Conservation (phyloP, 2,888 invertebrate genomes). For the Dasypolia templi region DNA sequence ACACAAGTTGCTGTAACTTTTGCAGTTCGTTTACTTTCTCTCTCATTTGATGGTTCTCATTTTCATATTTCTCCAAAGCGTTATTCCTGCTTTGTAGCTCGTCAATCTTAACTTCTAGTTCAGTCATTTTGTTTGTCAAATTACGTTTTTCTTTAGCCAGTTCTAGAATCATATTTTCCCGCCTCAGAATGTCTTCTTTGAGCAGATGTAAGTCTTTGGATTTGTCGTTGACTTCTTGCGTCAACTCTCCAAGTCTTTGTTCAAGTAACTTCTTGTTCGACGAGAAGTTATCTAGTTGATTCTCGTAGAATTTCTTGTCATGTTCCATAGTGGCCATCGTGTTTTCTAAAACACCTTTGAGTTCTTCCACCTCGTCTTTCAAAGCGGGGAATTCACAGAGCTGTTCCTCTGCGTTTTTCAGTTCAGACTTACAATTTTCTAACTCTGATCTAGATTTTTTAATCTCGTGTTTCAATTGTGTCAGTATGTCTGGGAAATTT, state of each 20-base stretch:
- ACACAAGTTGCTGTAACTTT: constrained; percentile 88
- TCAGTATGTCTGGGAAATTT: constrained; percentile 85
- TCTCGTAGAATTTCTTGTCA: constrained; percentile 90
- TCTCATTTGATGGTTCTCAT: constrained; percentile 86
- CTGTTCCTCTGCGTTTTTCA: constrained; percentile 89
- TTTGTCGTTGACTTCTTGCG: constrained; percentile 89
- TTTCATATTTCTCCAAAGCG: constrained; percentile 80
- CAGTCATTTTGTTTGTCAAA: constrained; percentile 85
- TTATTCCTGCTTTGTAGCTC: constrained; percentile 86
- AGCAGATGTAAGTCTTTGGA: constrained; percentile 88
- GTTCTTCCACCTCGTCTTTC: constrained; percentile 87
- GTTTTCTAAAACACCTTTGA: constrained; percentile 86
- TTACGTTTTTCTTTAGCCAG: constrained; percentile 90
- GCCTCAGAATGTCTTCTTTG: constrained; percentile 89
- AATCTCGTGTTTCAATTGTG: constrained; percentile 88
- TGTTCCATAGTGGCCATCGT: constrained; percentile 88
- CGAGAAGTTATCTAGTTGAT: constrained; percentile 88
- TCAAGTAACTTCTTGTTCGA: constrained; percentile 89
- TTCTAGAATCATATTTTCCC: constrained; percentile 90
- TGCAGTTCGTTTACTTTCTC: constrained; percentile 87
- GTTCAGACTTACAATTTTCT: constrained; percentile 88
- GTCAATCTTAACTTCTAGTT: constrained; percentile 88
- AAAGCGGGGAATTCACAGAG: constrained; percentile 88
- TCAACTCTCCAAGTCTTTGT: constrained; percentile 90
- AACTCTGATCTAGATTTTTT: constrained; percentile 89